Conservation (phyloP, 2,888 invertebrate species). For the Amblyteles armatorius region DNA sequence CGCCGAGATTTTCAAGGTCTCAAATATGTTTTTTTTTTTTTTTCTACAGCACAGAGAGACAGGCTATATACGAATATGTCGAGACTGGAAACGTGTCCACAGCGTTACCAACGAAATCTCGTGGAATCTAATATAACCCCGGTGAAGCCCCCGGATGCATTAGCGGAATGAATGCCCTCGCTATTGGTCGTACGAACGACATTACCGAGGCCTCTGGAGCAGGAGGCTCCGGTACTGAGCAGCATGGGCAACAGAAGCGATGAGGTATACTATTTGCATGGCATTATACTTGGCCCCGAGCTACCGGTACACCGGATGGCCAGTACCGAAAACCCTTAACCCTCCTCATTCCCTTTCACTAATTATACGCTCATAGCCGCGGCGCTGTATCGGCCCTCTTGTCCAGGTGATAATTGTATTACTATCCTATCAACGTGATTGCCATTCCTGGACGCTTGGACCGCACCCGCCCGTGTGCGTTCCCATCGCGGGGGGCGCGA, state of each 20-base stretch:
- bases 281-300: slow-evolving; percentile 79
- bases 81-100: slow-evolving; percentile 59
- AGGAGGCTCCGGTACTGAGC: slow-evolving; percentile 11
- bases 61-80: slow-evolving; percentile 5
- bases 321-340: slow-evolving; percentile 52
- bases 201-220: slow-evolving; percentile 71
- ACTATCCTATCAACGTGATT: slow-evolving; percentile 83
- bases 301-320: slow-evolving; percentile 56
- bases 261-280: slow-evolving; percentile 82
- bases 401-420: slow-evolving; percentile 83
- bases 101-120: slow-evolving; percentile 66
- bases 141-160: slow-evolving; percentile 78
- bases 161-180: slow-evolving; percentile 82
- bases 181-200: slow-evolving; percentile 62
- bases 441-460: slow-evolving; percentile 80
- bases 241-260: slow-evolving; percentile 78
- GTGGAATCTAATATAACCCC: slow-evolving; percentile 81
- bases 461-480: slow-evolving; percentile 74
- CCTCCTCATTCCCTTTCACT: slow-evolving; percentile 74
- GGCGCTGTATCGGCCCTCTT: slow-evolving; percentile 78
- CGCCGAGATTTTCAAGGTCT: slow-evolving; percentile 9
- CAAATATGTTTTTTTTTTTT: neutral
- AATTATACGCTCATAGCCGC: slow-evolving; percentile 80
- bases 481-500: slow-evolving; percentile 28
- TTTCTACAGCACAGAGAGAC: neutral